Evolutionary conservation across 2,113 vertebrate species (phyloP).

Genomic region (Crypturellus undulatus): DNA sequence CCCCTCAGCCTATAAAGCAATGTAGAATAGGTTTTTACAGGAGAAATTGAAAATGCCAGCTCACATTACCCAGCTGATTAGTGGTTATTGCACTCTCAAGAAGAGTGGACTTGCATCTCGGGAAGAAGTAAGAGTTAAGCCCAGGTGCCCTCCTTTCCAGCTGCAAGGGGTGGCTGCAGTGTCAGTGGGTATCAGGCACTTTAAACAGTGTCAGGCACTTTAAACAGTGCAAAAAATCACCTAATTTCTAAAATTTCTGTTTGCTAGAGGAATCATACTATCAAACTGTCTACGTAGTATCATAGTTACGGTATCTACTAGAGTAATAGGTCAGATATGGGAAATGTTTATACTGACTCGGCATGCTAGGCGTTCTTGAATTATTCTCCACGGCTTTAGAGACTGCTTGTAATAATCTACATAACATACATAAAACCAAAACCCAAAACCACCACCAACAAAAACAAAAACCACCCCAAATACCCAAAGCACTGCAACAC

Average conservation of each 20-base stretch:
- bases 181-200: background rate
- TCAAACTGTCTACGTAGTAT: background rate
- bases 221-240: background rate
- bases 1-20: constrained; percentile 13
- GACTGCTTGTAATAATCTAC: background rate
- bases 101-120: constrained; percentile 45
- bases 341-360: background rate
- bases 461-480: background rate
- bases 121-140: constrained; percentile 13
- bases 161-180: background rate
- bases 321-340: background rate
- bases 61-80: constrained; percentile 57
- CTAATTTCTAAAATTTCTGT: background rate
- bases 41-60: constrained; percentile 68
- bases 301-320: background rate
- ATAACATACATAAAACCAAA: background rate
- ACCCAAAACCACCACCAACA: too few species aligned
- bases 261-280: background rate
- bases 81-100: constrained; percentile 50
- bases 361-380: background rate
- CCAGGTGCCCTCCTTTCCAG: background rate
- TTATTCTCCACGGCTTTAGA: background rate
- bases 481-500: background rate
- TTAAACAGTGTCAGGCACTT: background rate
- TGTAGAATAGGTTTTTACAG: constrained; percentile 49